A percentile compares a stretch with the other conserved stretches of the same genome.
These are phyloP conservation scores for Myotis myotis DNA, from an alignment of 2,797 vertebrate genomes.

Conservation along the genomic window DNA sequence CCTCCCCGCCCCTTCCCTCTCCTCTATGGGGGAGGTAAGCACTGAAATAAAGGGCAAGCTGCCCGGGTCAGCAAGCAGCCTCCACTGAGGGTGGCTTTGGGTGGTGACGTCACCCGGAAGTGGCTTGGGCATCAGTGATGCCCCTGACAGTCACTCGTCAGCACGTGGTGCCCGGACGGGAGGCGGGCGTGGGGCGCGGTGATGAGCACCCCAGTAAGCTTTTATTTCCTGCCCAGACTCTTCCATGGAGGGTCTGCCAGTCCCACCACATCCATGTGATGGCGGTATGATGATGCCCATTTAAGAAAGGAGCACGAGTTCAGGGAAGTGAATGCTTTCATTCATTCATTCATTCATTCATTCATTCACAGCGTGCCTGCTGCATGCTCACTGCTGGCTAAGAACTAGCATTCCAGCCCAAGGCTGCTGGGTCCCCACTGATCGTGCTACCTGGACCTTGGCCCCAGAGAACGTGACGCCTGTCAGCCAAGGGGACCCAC, in stretches of 20 bases:
- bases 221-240: neutral
- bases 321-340: neutral
- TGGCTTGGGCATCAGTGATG: neutral
- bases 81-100: neutral
- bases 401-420: neutral
- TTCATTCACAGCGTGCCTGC: neutral
- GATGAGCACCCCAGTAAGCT: neutral
- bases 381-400: neutral
- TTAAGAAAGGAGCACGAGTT: neutral
- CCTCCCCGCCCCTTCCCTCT: neutral
- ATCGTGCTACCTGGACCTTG: neutral
- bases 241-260: neutral
- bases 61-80: neutral
- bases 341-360: neutral
- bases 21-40: neutral
- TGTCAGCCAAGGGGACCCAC: neutral
- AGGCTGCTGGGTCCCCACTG: neutral
- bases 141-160: neutral
- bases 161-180: neutral
- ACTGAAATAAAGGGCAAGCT: neutral
- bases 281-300: neutral
- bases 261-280: neutral
- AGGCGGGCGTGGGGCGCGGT: accelerated
- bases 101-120: neutral
- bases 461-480: neutral